These are phyloP conservation scores for Datnioides undecimradiatus DNA, from an alignment of 2,113 vertebrate genomes.

Conservation along the genomic window DNA sequence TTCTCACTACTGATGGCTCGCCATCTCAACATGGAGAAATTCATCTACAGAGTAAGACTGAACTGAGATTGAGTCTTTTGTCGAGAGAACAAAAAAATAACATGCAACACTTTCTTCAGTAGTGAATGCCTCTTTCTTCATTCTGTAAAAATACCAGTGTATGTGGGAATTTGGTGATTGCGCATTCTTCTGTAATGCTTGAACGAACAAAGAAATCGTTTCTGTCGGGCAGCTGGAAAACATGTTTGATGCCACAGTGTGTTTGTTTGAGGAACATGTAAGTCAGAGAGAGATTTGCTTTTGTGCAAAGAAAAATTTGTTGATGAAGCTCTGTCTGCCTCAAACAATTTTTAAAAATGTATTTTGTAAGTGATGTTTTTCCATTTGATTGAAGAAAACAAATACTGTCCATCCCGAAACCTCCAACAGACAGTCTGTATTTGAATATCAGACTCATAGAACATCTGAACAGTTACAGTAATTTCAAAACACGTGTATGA, in stretches of 20 bases:
- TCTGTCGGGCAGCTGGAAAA: background rate
- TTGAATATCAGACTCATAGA: background rate
- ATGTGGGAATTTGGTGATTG: background rate
- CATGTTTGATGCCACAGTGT: background rate
- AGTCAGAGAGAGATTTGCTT: conserved; percentile 17
- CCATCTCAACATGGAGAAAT: conserved; percentile 83
- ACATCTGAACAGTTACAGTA: background rate
- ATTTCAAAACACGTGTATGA: background rate
- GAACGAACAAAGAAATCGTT: background rate
- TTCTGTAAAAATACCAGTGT: background rate
- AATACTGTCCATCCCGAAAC: background rate
- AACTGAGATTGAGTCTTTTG: background rate
- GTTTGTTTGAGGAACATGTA: conserved; percentile 27
- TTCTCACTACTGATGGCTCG: conserved; percentile 86
- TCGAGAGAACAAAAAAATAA: background rate
- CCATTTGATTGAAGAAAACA: conserved; percentile 13
- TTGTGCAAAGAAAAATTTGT: conserved; percentile 31
- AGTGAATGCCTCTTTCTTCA: background rate
- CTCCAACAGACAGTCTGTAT: background rate
- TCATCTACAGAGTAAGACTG: conserved; percentile 80
- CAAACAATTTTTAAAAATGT: background rate
- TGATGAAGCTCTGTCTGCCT: conserved; percentile 16
- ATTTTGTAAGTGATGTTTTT: conserved; percentile 14
- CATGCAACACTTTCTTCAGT: background rate
- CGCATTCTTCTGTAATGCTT: background rate